Base-by-base conservation (phyloP, 2,888 invertebrate genomes). In the Panorpa germanica region DNA sequence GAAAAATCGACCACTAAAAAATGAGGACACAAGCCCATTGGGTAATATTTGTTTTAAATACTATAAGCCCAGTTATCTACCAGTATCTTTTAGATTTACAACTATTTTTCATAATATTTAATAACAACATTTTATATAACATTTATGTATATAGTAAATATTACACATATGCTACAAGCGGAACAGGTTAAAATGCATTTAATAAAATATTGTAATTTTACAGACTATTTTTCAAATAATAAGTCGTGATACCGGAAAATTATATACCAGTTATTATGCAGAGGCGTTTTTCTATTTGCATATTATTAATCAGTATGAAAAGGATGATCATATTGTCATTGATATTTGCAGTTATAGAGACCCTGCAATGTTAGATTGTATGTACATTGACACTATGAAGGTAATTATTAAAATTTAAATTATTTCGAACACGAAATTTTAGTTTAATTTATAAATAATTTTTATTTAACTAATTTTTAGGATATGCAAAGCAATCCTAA, bases 281-380 rank as follows among this genome's bases (percentile, higher is more conserved):
- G 71, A 76, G 31, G 55, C 77, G 0, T 70, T 88, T 41, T 86
- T 86, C 50, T 86, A 70, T 44, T 55, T 88, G 2, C 88, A 88
- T 48, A 74, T 83, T 24, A 80, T 86, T 40, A 90, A 91, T 53
- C 70, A 78, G 34, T 91, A 71, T 45, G 90, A 85, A 45, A 49
- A 51, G 25, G 61, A 67, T 26, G 61, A 64, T 29, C 60, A 61
- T 35, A 51, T 90, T 8, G 58, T 85, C 1, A 52, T 86, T 2
- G 88, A 88, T 45, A 65, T 88, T 30, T 85, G 85, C 45, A 69
- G 74, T 28, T 88, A 86, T 45, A 70, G 71, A 40, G 75, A 86
- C 49, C 70, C 85, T 0, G 65, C 73, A 36, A 75, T 85, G 62
- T 52, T 88, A 17, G 73, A 86, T 42, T 83, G 82, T 40, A 82